Conservation (phyloP, 2,797 vertebrate genomes). For the Astyanax mexicanus region DNA sequence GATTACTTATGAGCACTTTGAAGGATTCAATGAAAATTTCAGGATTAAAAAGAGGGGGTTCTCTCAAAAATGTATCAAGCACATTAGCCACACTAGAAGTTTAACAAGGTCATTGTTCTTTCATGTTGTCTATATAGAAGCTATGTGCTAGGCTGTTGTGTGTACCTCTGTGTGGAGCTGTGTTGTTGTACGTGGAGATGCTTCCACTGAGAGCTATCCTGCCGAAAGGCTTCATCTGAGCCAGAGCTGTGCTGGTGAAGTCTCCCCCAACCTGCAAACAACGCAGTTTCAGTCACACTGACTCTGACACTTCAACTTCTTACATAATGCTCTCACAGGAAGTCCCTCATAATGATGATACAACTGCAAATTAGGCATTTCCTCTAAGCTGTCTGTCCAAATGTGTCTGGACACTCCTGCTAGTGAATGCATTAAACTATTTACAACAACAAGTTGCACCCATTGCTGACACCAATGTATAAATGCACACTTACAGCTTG, state of each 20-base stretch:
- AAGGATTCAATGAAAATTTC: no score
- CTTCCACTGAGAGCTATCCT: conserved; percentile 80
- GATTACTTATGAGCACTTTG: no score
- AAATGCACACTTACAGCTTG: no score
- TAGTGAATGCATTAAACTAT: no score
- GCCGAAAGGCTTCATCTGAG: conserved; percentile 80
- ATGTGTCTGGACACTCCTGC: no score
- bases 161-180: conserved; percentile 69
- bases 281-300: background rate
- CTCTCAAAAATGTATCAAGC: no score
- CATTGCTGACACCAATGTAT: no score
- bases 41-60: no score
- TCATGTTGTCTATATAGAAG: background rate
- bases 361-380: no score
- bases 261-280: conserved; percentile 80
- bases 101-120: background rate
- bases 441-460: no score
- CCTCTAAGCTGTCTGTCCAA: no score
- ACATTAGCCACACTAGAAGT: background rate
- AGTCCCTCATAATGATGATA: no score
- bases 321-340: background rate
- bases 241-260: conserved; percentile 72
- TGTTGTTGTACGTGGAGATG: conserved; percentile 76
- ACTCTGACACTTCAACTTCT: background rate
- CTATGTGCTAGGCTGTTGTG: background rate